Conservation (phyloP, 2,113 vertebrate species). For the Oncorhynchus kisutch region DNA sequence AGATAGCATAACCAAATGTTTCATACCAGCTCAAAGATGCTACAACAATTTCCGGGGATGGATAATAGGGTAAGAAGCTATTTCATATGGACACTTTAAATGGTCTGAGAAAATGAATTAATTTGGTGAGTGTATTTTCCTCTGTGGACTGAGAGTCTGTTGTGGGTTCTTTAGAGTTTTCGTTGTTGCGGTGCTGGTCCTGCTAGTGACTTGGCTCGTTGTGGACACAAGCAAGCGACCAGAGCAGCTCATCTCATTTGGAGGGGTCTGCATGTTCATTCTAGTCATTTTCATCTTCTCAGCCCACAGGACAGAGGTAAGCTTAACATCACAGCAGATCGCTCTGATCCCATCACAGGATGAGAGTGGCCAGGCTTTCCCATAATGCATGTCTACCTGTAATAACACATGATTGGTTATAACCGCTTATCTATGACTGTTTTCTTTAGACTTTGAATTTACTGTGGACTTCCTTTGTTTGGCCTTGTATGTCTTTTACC, state of each 20-base stretch:
- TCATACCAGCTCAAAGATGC: conserved; percentile 57
- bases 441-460: conserved; percentile 53
- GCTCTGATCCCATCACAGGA: background rate
- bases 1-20: conserved; percentile 62
- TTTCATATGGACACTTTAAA: background rate
- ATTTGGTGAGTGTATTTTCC: background rate
- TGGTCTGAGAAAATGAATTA: background rate
- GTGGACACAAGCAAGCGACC: conserved; percentile 80
- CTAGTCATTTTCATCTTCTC: conserved; percentile 81
- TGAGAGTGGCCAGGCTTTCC: background rate
- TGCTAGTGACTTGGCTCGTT: conserved; percentile 79
- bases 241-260: conserved; percentile 88
- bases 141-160: background rate
- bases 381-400: conserved; percentile 14
- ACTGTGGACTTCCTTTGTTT: conserved; percentile 36
- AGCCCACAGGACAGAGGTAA: conserved; percentile 80
- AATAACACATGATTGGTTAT: conserved; percentile 3
- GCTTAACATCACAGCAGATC: conserved; percentile 33
- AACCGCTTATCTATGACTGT: conserved; percentile 39
- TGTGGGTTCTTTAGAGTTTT: conserved; percentile 75
- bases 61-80: conserved; percentile 85
- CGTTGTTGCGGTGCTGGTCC: conserved; percentile 60
- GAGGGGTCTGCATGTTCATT: conserved; percentile 81
- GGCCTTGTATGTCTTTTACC: conserved; percentile 28
- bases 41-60: conserved; percentile 72